phyloP scores from a whole-genome alignment of 2,113 vertebrate species.

The Urocynchramus pylzowi region DNA sequence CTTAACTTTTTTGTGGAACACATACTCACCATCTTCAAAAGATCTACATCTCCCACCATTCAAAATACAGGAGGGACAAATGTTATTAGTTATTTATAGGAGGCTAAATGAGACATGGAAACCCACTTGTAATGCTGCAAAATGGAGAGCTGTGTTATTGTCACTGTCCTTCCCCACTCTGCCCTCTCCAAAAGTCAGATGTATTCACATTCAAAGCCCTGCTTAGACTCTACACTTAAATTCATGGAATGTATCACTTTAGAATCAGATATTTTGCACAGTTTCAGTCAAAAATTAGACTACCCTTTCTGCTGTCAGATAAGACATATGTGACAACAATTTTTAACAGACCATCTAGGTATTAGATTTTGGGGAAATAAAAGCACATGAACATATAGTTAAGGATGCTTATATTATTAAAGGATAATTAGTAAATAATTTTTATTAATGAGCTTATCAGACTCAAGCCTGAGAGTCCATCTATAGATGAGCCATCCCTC shows the following conservation, averaged over 20 bases:
- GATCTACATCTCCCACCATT: not conserved
- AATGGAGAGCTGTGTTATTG: not conserved
- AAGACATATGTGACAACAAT: not conserved
- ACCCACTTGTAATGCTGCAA: not conserved
- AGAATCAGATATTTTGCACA: not conserved
- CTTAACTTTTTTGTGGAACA: not conserved
- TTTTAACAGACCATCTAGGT: not conserved
- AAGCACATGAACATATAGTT: not conserved
- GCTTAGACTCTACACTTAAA: not conserved
- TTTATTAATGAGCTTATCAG: constrained; percentile 12
- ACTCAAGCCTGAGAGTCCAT: constrained; percentile 49
- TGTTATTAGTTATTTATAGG: not conserved
- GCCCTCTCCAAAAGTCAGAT: not conserved
- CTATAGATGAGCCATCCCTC: constrained; percentile 51
- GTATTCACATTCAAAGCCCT: not conserved
- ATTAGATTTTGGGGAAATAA: not conserved
- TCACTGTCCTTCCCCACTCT: not conserved
- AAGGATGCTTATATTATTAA: not conserved
- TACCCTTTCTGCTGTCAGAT: not conserved
- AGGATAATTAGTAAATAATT: constrained; percentile 13
- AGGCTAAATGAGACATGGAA: not conserved
- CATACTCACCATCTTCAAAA: not conserved
- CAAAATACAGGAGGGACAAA: not conserved
- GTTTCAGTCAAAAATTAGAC: not conserved
- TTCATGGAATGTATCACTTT: not conserved